These are phyloP conservation scores for Siniperca scherzeri DNA, from an alignment of 2,797 vertebrate species.

Conservation along the genomic window DNA sequence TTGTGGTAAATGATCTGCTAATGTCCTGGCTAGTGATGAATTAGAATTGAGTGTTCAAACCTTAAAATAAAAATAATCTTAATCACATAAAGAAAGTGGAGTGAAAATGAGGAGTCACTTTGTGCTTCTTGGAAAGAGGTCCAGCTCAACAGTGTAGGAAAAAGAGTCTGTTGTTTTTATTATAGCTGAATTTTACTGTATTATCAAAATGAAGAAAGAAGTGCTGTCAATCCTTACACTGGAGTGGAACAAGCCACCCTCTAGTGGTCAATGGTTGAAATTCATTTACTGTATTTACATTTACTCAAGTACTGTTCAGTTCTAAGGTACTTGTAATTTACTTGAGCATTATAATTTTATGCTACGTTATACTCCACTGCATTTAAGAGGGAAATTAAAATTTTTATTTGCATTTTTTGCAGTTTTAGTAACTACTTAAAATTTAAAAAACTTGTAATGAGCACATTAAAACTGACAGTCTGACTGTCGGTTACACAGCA, in stretches of 20 bases:
- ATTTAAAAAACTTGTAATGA: not conserved
- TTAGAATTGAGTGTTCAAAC: not conserved
- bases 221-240: not conserved
- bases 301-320: not conserved
- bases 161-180: not conserved
- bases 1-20: conserved; percentile 2
- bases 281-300: not conserved
- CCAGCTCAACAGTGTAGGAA: not conserved
- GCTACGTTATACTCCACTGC: not conserved
- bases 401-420: not conserved
- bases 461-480: not conserved
- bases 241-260: conserved; percentile 1
- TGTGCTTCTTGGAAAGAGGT: not conserved
- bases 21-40: not conserved
- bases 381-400: not conserved
- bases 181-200: not conserved
- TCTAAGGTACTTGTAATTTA: not conserved
- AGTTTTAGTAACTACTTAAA: not conserved
- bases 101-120: not conserved
- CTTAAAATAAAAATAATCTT: not conserved
- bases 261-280: conserved; percentile 44
- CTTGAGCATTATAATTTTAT: not conserved
- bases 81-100: not conserved
- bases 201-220: not conserved
- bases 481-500: not conserved